Percentiles rank a stretch among this genome's conserved stretches.
Evolutionary conservation across 2,797 vertebrate species (phyloP).

Genomic region (Thripadectes ignobilis): DNA sequence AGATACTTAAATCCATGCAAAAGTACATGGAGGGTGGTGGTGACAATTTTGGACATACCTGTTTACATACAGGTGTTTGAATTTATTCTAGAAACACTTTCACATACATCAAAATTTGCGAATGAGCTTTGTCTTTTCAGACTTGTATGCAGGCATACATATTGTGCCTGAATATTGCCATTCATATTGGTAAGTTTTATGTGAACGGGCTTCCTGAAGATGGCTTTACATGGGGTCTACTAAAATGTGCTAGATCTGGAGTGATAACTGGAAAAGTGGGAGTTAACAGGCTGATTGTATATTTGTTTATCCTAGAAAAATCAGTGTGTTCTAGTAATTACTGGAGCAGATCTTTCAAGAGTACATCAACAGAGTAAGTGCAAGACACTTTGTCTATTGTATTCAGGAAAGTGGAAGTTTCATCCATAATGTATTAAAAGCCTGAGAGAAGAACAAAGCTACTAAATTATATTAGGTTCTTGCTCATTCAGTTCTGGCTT

Average conservation of each 20-base stretch:
- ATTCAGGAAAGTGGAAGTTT: background rate
- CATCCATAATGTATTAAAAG: background rate
- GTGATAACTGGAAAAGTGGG: background rate
- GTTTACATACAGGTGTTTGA: background rate
- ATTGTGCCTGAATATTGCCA: background rate
- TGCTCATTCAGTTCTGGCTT: background rate
- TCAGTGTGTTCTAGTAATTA: background rate
- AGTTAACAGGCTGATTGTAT: background rate
- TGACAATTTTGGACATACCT: background rate
- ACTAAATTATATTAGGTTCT: background rate
- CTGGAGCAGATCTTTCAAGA: background rate
- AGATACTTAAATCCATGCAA: background rate
- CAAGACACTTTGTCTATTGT: background rate
- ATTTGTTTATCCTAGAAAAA: background rate
- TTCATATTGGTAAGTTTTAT: background rate
- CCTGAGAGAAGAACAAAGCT: background rate
- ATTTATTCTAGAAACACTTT: background rate
- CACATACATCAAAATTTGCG: background rate
- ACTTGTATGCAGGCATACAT: background rate
- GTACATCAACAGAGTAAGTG: background rate
- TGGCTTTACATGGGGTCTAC: background rate
- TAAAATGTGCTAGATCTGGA: background rate
- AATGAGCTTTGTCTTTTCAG: background rate
- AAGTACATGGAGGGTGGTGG: background rate
- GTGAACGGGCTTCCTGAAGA: background rate